phyloP scores from a whole-genome alignment of 2,797 vertebrate species.

The Amblyopsis hoosieri region DNA sequence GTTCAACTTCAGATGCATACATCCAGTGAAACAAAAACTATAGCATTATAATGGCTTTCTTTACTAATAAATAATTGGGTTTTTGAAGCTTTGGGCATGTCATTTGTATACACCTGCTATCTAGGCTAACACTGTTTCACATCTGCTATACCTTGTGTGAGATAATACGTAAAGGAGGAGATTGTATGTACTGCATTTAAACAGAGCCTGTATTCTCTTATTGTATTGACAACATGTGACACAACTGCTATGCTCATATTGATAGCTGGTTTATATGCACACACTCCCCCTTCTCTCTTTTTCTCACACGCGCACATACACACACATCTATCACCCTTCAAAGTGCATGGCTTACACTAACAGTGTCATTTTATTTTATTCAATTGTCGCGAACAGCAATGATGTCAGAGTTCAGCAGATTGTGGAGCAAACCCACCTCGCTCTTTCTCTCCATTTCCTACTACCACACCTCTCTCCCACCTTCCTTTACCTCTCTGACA shows the following conservation, averaged over 20 bases:
- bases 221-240: not conserved
- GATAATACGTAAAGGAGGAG: too few species aligned
- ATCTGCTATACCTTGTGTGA: too few species aligned
- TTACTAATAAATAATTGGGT: too few species aligned
- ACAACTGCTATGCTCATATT: not conserved
- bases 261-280: too few species aligned
- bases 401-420: constrained; percentile 30
- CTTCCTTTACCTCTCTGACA: too few species aligned
- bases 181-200: too few species aligned
- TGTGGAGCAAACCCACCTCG: constrained; percentile 9
- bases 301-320: not conserved
- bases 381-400: not conserved
- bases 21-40: too few species aligned
- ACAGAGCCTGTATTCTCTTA: not conserved
- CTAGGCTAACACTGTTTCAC: too few species aligned
- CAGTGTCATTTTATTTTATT: not conserved
- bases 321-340: not conserved
- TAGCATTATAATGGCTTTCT: too few species aligned
- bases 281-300: not conserved
- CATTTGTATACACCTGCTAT: too few species aligned
- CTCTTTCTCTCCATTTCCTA: not conserved
- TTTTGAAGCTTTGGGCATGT: too few species aligned
- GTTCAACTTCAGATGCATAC: too few species aligned
- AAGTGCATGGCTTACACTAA: not conserved
- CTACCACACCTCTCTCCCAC: not conserved